Evolutionary conservation across 2,888 invertebrate genomes (phyloP).

Genomic region (Drosophila crucigera): DNA sequence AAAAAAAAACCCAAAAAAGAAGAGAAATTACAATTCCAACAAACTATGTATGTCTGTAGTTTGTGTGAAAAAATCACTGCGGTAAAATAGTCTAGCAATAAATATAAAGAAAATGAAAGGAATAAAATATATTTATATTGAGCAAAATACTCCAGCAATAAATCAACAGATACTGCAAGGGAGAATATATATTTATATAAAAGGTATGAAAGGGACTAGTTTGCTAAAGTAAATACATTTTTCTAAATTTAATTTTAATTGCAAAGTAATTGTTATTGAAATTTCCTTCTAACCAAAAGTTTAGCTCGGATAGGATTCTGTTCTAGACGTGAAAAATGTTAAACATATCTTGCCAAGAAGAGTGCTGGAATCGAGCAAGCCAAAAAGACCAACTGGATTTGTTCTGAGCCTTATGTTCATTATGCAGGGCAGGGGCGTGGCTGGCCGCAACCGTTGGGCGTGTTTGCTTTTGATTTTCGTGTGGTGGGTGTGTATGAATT

Average conservation of each 20-base stretch:
- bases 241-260: neutral
- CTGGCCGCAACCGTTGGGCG: slow-evolving; percentile 39
- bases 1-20: neutral
- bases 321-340: neutral
- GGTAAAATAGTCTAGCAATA: neutral
- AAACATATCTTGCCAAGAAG: neutral
- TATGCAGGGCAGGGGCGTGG: slow-evolving; percentile 12
- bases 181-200: neutral
- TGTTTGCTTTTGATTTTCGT: slow-evolving; percentile 37
- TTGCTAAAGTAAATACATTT: neutral
- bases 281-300: neutral
- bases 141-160: neutral
- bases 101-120: neutral
- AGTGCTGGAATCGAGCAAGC: slow-evolving; percentile 9
- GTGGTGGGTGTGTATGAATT: slow-evolving; percentile 74
- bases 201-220: neutral
- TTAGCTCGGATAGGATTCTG: neutral
- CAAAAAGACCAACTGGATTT: slow-evolving; percentile 39
- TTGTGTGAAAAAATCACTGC: neutral
- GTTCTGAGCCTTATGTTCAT: slow-evolving; percentile 49
- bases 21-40: neutral
- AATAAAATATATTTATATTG: neutral
- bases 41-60: neutral
- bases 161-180: neutral
- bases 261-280: neutral